Evolutionary conservation across 2,113 vertebrate species (phyloP).

Genomic region (Excalfactoria chinensis): DNA sequence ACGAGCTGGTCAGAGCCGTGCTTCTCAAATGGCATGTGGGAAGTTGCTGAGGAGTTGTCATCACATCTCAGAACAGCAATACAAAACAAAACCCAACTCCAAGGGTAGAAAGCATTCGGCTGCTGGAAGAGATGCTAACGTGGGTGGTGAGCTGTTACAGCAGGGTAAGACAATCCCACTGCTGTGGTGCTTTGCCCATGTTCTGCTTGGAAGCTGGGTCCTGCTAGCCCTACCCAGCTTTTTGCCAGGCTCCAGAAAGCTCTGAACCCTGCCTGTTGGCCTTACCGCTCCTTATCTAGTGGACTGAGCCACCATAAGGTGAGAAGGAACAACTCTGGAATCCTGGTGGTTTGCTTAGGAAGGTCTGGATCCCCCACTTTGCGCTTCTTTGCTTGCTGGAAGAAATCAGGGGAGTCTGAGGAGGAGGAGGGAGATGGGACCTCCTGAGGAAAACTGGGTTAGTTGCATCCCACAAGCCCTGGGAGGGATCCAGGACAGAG

Average conservation of each 20-base stretch:
- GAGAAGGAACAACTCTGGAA: not conserved
- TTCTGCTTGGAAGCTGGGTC: fast-evolving
- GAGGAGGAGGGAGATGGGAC: not conserved
- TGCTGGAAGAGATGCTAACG: not conserved
- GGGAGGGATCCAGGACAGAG: not conserved
- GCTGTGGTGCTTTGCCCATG: fast-evolving
- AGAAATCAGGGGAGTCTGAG: not conserved
- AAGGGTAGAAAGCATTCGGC: not conserved
- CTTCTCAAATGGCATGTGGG: not conserved
- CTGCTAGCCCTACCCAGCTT: not conserved
- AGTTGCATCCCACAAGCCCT: not conserved
- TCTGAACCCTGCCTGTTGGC: not conserved
- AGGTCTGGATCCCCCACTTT: not conserved
- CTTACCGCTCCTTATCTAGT: not conserved
- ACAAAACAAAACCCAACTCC: not conserved
- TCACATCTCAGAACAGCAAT: not conserved
- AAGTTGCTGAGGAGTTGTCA: not conserved
- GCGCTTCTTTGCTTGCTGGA: not conserved
- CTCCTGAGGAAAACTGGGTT: constrained; percentile 18
- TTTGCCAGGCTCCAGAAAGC: not conserved
- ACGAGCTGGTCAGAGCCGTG: fast-evolving
- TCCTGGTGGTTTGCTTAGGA: not conserved
- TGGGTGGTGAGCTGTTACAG: fast-evolving
- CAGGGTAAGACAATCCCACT: fast-evolving
- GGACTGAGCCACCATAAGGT: not conserved